These are phyloP conservation scores for Cisticola juncidis DNA, from an alignment of 2,113 vertebrate genomes.

Conservation along the genomic window DNA sequence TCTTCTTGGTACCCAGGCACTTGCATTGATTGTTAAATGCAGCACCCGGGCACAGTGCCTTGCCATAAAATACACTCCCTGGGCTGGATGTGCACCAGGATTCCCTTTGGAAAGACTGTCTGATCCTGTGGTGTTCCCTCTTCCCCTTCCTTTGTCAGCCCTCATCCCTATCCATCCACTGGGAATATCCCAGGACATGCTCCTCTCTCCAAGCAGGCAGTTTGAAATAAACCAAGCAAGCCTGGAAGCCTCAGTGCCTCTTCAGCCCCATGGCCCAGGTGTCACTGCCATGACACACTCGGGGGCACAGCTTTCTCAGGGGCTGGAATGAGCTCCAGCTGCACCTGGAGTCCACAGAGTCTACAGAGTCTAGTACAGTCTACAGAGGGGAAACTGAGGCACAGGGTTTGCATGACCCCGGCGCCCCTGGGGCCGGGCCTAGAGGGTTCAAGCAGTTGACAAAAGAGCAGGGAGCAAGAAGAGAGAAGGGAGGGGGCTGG, in stretches of 20 bases:
- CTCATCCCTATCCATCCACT: background rate
- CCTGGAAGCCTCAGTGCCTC: background rate
- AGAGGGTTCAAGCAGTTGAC: background rate
- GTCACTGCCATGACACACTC: fast-evolving
- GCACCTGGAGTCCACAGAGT: background rate
- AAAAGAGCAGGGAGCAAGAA: background rate
- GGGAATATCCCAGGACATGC: fast-evolving
- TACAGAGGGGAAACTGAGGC: background rate
- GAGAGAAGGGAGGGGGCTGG: background rate
- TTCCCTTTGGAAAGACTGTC: background rate
- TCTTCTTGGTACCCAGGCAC: background rate
- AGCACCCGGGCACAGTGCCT: background rate
- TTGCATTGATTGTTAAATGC: background rate
- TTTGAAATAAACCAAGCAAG: background rate
- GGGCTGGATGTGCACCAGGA: background rate
- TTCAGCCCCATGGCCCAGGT: background rate
- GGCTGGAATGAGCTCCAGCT: background rate
- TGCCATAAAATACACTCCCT: background rate
- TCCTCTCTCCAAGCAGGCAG: background rate
- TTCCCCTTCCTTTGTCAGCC: background rate
- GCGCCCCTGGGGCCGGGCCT: fast-evolving
- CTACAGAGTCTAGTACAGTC: background rate
- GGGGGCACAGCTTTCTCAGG: background rate
- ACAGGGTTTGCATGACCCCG: fast-evolving
- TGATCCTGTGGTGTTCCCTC: background rate